phyloP scores from a whole-genome alignment of 2,113 vertebrate species.

The Tauraco erythrolophus region DNA sequence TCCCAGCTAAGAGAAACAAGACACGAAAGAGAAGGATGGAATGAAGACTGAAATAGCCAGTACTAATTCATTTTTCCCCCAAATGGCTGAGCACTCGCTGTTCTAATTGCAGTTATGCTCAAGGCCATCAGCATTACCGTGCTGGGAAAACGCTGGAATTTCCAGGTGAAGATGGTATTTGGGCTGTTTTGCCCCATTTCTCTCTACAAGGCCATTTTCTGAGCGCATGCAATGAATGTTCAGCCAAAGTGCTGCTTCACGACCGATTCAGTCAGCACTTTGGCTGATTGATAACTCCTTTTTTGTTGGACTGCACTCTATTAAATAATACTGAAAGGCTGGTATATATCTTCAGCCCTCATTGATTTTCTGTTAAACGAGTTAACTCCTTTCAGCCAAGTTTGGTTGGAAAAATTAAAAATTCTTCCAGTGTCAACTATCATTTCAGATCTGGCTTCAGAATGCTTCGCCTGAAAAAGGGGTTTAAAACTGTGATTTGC shows the following conservation, averaged over 20 bases:
- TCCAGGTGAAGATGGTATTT: neutral
- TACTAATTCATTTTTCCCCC: neutral
- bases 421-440: neutral
- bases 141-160: neutral
- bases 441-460: neutral
- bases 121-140: neutral
- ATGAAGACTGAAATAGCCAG: neutral
- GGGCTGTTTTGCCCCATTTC: neutral
- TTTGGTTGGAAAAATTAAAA: neutral
- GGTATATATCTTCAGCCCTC: neutral
- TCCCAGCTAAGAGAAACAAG: neutral
- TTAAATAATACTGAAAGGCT: neutral
- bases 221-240: neutral
- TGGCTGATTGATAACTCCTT: neutral
- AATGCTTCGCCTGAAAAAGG: neutral
- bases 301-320: neutral
- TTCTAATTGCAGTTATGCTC: neutral
- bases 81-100: fast-evolving
- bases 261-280: neutral
- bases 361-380: neutral
- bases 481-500: neutral
- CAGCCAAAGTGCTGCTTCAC: neutral
- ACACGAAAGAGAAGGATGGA: neutral
- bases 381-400: neutral
- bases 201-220: neutral